phyloP scores from a whole-genome alignment of 2,113 vertebrate genomes.

The Austrofundulus limnaeus region DNA sequence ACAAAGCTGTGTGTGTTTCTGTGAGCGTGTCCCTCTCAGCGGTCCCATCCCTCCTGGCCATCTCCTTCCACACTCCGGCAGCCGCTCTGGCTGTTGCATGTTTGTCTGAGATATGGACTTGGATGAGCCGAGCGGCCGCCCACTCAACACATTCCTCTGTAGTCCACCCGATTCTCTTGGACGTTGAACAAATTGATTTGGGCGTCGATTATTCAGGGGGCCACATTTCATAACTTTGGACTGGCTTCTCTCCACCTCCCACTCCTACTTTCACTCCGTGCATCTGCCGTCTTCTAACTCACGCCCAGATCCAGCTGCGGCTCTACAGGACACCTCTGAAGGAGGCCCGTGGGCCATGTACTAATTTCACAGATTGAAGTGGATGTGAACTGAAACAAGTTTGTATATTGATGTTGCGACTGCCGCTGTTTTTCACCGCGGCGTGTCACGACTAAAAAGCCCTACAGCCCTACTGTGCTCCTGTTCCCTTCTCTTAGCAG shows the following conservation, averaged over 20 bases:
- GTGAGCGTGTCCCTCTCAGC: slow-evolving; percentile 28
- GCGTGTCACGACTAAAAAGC: slow-evolving; percentile 5
- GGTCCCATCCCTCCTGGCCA: slow-evolving; percentile 51
- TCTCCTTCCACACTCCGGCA: slow-evolving; percentile 37
- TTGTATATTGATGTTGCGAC: slow-evolving; percentile 14
- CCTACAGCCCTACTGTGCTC: slow-evolving; percentile 2
- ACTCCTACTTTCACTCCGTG: slow-evolving; percentile 20
- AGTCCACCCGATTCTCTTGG: slow-evolving; percentile 56
- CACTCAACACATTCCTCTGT: slow-evolving; percentile 67
- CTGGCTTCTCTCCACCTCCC: slow-evolving; percentile 43
- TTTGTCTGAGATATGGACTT: slow-evolving; percentile 69
- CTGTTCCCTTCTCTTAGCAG: slow-evolving; percentile 24
- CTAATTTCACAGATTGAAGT: slow-evolving; percentile 32
- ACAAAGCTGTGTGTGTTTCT: not conserved
- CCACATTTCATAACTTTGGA: slow-evolving; percentile 60
- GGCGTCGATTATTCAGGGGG: slow-evolving; percentile 62
- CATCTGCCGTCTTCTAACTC: slow-evolving; percentile 31
- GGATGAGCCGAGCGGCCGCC: slow-evolving; percentile 49
- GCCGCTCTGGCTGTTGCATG: slow-evolving; percentile 53
- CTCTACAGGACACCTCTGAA: slow-evolving; percentile 34
- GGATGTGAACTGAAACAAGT: slow-evolving; percentile 23
- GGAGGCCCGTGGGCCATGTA: slow-evolving; percentile 36
- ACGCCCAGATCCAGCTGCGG: slow-evolving; percentile 41
- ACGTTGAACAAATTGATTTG: slow-evolving; percentile 70
- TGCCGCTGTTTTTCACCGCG: not conserved